Base-by-base conservation (phyloP, 2,113 vertebrate species). In the Machaerirhynchus nigripectus region DNA sequence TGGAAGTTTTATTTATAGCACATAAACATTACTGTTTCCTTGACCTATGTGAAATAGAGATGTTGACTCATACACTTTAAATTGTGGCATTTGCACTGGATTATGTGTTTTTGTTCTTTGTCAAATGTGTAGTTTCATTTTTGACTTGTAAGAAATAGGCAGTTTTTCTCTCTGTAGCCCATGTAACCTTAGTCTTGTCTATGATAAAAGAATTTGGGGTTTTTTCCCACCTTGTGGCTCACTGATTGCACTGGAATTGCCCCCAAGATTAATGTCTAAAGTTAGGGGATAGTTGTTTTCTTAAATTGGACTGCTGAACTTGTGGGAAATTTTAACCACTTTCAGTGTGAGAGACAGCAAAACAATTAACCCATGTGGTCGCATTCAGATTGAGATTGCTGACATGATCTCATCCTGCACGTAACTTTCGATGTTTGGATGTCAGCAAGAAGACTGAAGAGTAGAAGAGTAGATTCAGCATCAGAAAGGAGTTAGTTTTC, bases 391-490 rank as follows among this genome's bases (percentile, higher is more conserved):
- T 80, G 94, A 94, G 88, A 87, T 96, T 82, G 52, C 77, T 96
- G 93, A 71, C 63, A 71, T 87, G 91, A 95, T 70, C 95, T 97
- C 95, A 96, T 95, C 70, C 84, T 94, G 67, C 55, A 55, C 46
- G 11, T 52, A 90, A 74, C 56, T 94, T 73, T 40, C 60, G 40
- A 70, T 68, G 69, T 79, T 80, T 93, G 42, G 46, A 69, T 93
- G 87, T 94, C 80, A 96, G 80, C 85, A 89, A 93, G 70, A 63
- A 95, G 85, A 40, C 46, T 8, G 14, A 84, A 35, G 55, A 74
- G 70, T 35, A 78, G 33, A n/a, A 70, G 16, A 94, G 67, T 12
- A 88, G 40, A 50, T 80, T 89, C 50, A 78, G 37, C 33, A 71
- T 44, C 40, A 80, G 69, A 57, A 53, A 44, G 37, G 23, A 65